Conservation (phyloP, 2,113 vertebrate genomes). For the Eupsittula cactorum region DNA sequence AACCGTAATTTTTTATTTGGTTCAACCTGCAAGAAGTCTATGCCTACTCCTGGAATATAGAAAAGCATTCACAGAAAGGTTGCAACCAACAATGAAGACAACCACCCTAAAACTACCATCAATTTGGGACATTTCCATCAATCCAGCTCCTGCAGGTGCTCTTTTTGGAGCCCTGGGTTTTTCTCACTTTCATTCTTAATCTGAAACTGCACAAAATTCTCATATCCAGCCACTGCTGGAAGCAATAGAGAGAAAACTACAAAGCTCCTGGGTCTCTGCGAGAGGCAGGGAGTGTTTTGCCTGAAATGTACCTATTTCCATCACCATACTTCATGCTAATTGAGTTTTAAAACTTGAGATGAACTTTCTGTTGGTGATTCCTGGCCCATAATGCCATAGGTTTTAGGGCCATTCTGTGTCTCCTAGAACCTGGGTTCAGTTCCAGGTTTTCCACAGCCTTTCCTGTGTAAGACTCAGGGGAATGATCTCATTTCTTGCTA, state of each 20-base stretch:
- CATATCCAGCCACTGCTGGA: not conserved
- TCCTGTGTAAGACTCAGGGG: slow-evolving; percentile 13
- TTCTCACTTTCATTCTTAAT: not conserved
- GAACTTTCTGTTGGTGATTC: not conserved
- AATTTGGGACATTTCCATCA: not conserved
- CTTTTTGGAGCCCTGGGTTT: not conserved
- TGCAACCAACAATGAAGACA: not conserved
- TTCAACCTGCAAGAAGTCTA: not conserved
- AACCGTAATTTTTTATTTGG: not conserved
- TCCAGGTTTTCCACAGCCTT: not conserved
- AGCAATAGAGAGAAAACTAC: not conserved
- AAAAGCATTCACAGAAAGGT: not conserved
- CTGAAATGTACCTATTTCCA: not conserved
- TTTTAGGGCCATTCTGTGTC: not conserved
- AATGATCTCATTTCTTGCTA: not conserved
- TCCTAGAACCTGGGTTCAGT: not conserved
- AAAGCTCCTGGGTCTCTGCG: not conserved
- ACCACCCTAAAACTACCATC: not conserved
- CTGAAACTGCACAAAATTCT: not conserved
- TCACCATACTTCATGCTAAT: not conserved
- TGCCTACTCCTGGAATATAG: not conserved
- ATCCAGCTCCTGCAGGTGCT: not conserved
- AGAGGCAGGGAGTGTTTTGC: not conserved
- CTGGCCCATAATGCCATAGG: rapidly evolving
- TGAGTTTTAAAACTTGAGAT: not conserved